Evolutionary conservation across 1,140 invertebrate genomes (phyloP).

Genomic region (Trichonephila clavipes): DNA sequence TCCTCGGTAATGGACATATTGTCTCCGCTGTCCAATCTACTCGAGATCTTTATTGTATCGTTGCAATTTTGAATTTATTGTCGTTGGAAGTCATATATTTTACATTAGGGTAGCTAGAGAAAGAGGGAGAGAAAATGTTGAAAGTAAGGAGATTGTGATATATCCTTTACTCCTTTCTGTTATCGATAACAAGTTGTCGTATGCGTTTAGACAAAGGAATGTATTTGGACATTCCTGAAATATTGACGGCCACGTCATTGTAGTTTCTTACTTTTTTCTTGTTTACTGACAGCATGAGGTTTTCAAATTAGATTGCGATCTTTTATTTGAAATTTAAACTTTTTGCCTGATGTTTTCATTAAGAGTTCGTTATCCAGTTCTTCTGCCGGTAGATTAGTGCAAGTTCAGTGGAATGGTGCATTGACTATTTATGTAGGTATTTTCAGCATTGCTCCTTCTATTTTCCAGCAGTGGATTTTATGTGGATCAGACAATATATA

Average conservation of each 20-base stretch:
- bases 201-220: background rate
- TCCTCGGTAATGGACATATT: constrained; percentile 48
- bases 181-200: background rate
- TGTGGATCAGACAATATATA: too few relatives aligned
- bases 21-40: background rate
- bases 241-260: too few relatives aligned
- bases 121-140: background rate
- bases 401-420: too few relatives aligned
- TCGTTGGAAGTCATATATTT: background rate
- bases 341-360: too few relatives aligned
- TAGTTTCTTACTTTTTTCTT: too few relatives aligned
- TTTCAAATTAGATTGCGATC: background rate
- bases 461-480: too few relatives aligned
- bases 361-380: too few relatives aligned
- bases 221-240: background rate
- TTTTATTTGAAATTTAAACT: too few relatives aligned
- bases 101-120: background rate
- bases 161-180: background rate
- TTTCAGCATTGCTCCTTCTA: too few relatives aligned
- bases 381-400: too few relatives aligned
- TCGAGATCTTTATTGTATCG: constrained; percentile 1
- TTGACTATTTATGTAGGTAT: too few relatives aligned
- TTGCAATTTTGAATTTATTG: constrained; percentile 32
- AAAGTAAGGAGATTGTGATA: background rate
- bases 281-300: background rate